Percentiles rank a stretch among this genome's conserved stretches.
Evolutionary conservation across 2,113 vertebrate genomes (phyloP).

Genomic region (Alethe castanea): DNA sequence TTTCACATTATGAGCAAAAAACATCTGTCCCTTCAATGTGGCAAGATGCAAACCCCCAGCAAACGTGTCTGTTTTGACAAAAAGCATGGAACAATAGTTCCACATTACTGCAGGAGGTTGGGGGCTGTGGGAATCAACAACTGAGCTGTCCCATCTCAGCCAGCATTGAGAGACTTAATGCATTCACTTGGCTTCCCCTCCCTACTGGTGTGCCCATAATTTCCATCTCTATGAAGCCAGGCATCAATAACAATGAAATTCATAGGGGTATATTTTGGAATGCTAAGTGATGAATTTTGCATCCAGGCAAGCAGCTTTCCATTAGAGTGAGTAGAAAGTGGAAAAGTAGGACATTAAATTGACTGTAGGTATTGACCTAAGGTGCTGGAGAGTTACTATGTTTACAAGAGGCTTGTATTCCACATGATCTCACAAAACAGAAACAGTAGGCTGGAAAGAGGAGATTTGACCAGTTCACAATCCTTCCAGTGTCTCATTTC

Average conservation of each 20-base stretch:
- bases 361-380: not conserved
- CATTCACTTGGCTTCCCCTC: not conserved
- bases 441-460: not conserved
- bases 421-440: not conserved
- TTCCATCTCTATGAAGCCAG: constrained; percentile 28
- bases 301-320: not conserved
- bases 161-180: not conserved
- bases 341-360: not conserved
- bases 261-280: constrained; percentile 19
- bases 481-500: not conserved
- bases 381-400: not conserved
- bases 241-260: constrained; percentile 7
- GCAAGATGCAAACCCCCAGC: not conserved
- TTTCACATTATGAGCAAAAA: not conserved
- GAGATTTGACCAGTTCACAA: not conserved
- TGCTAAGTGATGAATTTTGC: constrained; percentile 22
- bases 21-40: not conserved
- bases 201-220: not conserved
- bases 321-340: not conserved
- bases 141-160: constrained; percentile 21
- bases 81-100: not conserved
- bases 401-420: not conserved
- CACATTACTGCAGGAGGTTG: not conserved
- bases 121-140: constrained; percentile 13
- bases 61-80: constrained; percentile 39